These are phyloP conservation scores for Andrena hattorfiana DNA, from an alignment of 2,888 invertebrate species.

Conservation along the genomic window DNA sequence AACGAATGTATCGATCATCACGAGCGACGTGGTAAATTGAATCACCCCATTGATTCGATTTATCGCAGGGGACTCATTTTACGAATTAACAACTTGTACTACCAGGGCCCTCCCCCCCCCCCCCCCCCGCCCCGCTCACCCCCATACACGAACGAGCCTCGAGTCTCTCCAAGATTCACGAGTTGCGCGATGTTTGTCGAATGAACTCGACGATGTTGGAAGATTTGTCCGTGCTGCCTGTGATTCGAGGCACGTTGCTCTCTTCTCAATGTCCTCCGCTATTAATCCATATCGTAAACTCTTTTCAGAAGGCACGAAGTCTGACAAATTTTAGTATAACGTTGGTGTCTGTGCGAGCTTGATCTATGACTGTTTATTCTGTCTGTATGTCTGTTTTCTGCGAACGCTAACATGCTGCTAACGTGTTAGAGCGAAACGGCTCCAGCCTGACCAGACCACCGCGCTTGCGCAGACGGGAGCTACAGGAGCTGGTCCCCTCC, in stretches of 20 bases:
- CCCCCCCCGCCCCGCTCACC: too few species aligned
- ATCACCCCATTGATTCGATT: constrained; percentile 50
- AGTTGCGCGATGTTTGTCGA: neutral
- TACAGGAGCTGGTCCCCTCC: too few species aligned
- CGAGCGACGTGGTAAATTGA: constrained; percentile 47
- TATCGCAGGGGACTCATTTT: constrained; percentile 37
- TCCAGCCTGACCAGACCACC: too few species aligned
- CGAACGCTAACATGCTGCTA: constrained; percentile 80
- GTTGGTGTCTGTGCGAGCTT: constrained; percentile 76
- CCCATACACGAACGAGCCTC: constrained; percentile 50
- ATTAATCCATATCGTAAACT: constrained; percentile 39
- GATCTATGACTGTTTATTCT: constrained; percentile 77
- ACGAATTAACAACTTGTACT: constrained; percentile 37
- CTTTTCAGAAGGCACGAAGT: constrained; percentile 40
- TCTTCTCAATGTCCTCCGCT: constrained; percentile 33
- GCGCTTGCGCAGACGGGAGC: too few species aligned
- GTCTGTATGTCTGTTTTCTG: constrained; percentile 78
- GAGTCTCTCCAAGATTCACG: constrained; percentile 33
- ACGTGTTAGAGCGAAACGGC: constrained; percentile 29
- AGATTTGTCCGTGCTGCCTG: neutral
- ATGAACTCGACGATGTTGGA: neutral
- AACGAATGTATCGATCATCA: constrained; percentile 41
- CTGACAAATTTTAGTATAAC: constrained; percentile 55
- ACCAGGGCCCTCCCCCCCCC: constrained; percentile 10
- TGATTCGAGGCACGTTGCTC: constrained; percentile 60